Evolutionary conservation across 2,797 vertebrate species (phyloP).

Genomic region (Euthynnus affinis): DNA sequence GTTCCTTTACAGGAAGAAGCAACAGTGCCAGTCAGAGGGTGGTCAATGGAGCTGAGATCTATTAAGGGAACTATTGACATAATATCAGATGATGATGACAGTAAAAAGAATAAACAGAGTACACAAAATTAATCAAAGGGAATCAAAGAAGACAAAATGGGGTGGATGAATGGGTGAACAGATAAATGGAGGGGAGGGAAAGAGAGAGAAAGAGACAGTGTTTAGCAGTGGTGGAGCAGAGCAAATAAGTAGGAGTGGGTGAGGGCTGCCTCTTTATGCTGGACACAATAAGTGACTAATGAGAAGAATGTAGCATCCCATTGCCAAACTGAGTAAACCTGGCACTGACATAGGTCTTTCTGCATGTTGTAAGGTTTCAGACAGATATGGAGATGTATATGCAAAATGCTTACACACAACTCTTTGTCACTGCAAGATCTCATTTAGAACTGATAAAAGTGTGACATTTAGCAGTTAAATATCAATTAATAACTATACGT

Average conservation of each 20-base stretch:
- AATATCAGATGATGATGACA: neutral
- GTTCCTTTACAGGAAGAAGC: slow-evolving; percentile 43
- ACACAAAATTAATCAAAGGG: slow-evolving; percentile 6
- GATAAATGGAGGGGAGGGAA: slow-evolving; percentile 20
- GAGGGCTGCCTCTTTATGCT: slow-evolving; percentile 12
- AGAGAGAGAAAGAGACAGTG: slow-evolving; percentile 42
- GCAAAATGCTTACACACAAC: no score
- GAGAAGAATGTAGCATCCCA: slow-evolving; percentile 51
- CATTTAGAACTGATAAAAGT: neutral
- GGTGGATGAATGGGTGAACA: slow-evolving; percentile 17
- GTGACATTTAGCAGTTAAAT: neutral
- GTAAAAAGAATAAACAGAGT: slow-evolving; percentile 14
- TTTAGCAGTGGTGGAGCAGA: slow-evolving; percentile 34
- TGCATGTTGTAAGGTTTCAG: neutral
- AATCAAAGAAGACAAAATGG: slow-evolving; percentile 7
- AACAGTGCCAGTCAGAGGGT: slow-evolving; percentile 26
- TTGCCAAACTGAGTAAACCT: slow-evolving; percentile 12
- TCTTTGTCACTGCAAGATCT: neutral
- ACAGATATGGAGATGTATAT: neutral
- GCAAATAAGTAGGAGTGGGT: slow-evolving; percentile 19
- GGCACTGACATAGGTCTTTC: slow-evolving; percentile 23
- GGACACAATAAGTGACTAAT: slow-evolving; percentile 51
- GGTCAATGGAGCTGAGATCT: slow-evolving; percentile 84
- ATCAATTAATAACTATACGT: neutral
- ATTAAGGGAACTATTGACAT: slow-evolving; percentile 80